Evolutionary conservation across 2,888 invertebrate genomes (phyloP), one percentile per base, ranked within the genome.

Genomic region (Eucera pruinosa): DNA sequence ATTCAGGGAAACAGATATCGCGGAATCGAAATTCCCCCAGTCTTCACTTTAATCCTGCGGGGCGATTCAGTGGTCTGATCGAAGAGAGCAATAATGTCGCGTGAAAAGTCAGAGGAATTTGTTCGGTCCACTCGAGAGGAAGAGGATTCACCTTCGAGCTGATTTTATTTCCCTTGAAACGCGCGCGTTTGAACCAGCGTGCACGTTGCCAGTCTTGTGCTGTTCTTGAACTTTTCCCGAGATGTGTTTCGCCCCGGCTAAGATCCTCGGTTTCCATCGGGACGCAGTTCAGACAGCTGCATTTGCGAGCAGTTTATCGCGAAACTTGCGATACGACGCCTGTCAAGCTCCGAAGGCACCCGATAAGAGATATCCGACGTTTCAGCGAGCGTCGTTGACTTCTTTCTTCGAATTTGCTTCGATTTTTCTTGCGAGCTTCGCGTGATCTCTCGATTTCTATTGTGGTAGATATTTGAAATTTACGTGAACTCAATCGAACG

Each of bases 21-120:
- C 50, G 65, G 33, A 45, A 33, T 47, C 45, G 36, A 20, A 52
- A 50, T 50, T 30, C 23, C 48, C 13, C n/a, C 18, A 36, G 25
- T 64, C 47, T 20, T 18, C 27, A 58, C 48, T 58, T 58, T 67
- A 58, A 67, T 67, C 54, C 57, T 20, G 47, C 18, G 41, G 43
- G 11, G 48, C 48, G 60, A 68, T 68, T 68, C 60, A 60, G 23
- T 30, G 41, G n/a, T 20, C 5, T 11, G 50, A 60, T 58, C 50
- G 60, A 43, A 68, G 30, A 33, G 41, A 48, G 50, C 58, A 60
- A 68, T 68, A 68, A 60, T 60, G 60, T 68, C 58, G 30, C n/a
- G 15, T n/a, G 39, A 39, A 58, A n/a, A 27, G 30, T 55, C 18
- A 6, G n/a, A 30, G 48, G 9, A 60, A 68, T 68, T 68, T 41